These are phyloP conservation scores for Nannospalax galili DNA, from an alignment of 2,113 vertebrate species.

Conservation along the genomic window DNA sequence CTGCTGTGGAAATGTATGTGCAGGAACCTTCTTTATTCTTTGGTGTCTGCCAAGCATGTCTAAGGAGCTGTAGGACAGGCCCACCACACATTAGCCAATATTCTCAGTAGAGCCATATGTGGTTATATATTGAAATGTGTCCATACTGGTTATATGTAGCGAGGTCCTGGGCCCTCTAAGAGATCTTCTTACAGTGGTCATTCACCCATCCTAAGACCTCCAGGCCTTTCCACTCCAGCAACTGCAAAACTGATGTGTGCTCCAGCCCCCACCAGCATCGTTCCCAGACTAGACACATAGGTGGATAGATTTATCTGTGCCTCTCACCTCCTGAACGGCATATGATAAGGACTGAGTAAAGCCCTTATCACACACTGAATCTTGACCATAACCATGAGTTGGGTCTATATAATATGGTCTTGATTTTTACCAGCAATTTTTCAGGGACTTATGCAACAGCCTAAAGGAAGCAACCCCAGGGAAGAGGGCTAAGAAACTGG, in stretches of 20 bases:
- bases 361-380: neutral
- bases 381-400: neutral
- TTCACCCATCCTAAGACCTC: neutral
- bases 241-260: neutral
- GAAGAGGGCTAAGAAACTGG: neutral
- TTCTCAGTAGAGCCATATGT: neutral
- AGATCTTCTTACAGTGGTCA: neutral
- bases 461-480: neutral
- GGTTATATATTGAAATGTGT: neutral
- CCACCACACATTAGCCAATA: neutral
- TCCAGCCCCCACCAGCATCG: neutral
- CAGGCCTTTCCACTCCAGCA: neutral
- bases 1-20: neutral
- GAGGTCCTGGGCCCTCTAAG: neutral
- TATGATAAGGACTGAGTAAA: neutral
- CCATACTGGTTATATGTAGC: neutral
- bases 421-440: neutral
- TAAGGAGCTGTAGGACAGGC: neutral
- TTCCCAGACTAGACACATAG: neutral
- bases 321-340: neutral
- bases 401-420: neutral
- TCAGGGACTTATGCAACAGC: neutral
- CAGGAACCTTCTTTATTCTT: neutral
- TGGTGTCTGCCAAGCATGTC: neutral
- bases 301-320: neutral